Percentiles rank a stretch among this genome's conserved stretches.
These are phyloP conservation scores for Palythoa grandiflora DNA, from an alignment of 92 coral and sea anemone genomes.

Conservation along the genomic window DNA sequence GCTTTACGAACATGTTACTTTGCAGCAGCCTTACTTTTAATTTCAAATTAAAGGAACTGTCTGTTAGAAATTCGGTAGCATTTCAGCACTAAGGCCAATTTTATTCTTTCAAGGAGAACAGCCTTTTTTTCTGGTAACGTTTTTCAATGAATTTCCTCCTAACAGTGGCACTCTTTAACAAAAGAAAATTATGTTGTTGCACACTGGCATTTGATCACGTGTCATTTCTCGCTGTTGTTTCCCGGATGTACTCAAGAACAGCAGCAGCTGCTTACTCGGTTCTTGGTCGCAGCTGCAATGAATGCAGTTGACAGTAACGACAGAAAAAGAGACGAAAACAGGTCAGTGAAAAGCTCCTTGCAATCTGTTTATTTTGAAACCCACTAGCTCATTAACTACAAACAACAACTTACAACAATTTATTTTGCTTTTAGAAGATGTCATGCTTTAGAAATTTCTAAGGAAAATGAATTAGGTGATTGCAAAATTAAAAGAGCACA, in stretches of 20 bases:
- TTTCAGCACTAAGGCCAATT: no score
- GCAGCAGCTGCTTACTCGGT: background rate
- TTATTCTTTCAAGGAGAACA: no score
- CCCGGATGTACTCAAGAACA: slow-evolving; percentile 15
- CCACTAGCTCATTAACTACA: background rate
- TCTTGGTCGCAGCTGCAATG: slow-evolving; percentile 4
- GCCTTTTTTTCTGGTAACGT: background rate
- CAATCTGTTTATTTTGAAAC: background rate
- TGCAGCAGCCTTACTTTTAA: no score
- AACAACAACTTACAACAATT: no score
- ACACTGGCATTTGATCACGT: slow-evolving; percentile 72
- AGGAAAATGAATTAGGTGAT: no score
- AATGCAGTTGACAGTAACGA: background rate
- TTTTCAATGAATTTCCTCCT: background rate
- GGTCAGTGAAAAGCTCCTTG: background rate
- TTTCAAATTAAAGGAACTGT: background rate
- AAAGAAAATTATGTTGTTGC: slow-evolving; percentile 63
- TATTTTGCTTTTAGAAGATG: no score
- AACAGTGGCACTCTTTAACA: slow-evolving; percentile 68
- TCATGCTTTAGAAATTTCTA: no score
- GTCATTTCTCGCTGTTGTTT: slow-evolving; percentile 30
- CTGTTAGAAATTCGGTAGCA: background rate
- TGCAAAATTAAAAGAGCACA: no score
- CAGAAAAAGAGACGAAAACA: background rate
- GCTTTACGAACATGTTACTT: no score